These are phyloP conservation scores for Cyanocitta stelleri DNA, from an alignment of 2,113 vertebrate genomes.

Conservation along the genomic window DNA sequence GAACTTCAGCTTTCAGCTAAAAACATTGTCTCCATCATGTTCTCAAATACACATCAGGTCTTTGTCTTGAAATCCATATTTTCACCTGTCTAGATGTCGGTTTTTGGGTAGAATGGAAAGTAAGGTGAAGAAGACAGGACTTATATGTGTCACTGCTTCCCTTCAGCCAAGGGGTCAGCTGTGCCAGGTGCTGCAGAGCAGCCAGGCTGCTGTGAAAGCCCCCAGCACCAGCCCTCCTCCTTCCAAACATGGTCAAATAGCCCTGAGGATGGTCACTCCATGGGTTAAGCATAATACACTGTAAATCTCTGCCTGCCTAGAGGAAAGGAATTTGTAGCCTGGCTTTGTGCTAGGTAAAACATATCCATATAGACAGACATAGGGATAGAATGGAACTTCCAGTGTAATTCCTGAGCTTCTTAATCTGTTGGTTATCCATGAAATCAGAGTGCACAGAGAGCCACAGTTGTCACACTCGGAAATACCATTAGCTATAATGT, in stretches of 20 bases:
- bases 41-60: background rate
- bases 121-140: background rate
- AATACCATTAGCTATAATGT: background rate
- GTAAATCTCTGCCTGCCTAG: background rate
- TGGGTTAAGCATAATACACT: background rate
- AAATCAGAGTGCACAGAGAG: background rate
- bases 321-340: background rate
- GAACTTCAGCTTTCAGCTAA: background rate
- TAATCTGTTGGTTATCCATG: background rate
- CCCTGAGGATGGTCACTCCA: background rate
- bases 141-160: background rate
- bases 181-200: background rate
- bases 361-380: background rate
- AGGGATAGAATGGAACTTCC: background rate
- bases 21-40: background rate
- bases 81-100: background rate
- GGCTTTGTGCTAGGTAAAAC: background rate
- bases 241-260: rapidly evolving
- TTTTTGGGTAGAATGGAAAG: background rate
- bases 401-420: background rate
- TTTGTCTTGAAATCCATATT: background rate
- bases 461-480: background rate
- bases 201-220: background rate
- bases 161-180: background rate
- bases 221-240: background rate